Conservation (phyloP, 2,797 vertebrate species). For the Spinus olivaceus region DNA sequence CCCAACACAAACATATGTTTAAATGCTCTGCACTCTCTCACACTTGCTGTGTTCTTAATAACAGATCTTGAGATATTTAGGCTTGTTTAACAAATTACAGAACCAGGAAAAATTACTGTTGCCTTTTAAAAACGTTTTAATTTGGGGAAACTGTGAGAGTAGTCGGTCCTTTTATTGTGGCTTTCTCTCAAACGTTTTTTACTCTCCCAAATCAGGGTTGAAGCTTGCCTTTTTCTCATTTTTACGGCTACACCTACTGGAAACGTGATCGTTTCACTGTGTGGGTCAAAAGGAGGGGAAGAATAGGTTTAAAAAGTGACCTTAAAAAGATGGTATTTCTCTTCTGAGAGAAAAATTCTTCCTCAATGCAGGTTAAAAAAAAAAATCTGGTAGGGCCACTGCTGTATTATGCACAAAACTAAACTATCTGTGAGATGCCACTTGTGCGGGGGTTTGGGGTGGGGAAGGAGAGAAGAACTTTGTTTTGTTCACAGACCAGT, state of each 20-base stretch:
- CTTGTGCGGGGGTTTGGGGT: neutral
- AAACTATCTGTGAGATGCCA: neutral
- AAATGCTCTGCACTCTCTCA: neutral
- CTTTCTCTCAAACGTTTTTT: constrained; percentile 7
- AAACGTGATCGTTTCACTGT: constrained; percentile 12
- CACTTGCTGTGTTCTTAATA: neutral
- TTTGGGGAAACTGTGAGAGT: constrained; percentile 3
- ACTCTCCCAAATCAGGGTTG: constrained; percentile 4
- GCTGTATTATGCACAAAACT: neutral
- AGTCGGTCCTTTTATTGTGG: neutral
- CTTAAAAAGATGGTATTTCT: constrained; percentile 1
- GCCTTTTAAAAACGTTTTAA: constrained; percentile 39
- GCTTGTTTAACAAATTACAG: constrained; percentile 11
- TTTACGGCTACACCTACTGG: constrained; percentile 27
- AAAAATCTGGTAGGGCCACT: neutral
- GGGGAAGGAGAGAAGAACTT: neutral
- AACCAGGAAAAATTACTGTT: constrained; percentile 31
- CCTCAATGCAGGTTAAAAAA: neutral
- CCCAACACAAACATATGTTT: neutral
- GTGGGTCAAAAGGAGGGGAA: neutral
- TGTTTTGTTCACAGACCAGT: neutral
- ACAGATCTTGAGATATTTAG: neutral
- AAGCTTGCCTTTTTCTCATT: constrained; percentile 45
- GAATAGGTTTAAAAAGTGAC: constrained; percentile 42
- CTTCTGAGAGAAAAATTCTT: neutral